Evolutionary conservation across 2,797 vertebrate species (phyloP).

Genomic region (Nannoperca australis): DNA sequence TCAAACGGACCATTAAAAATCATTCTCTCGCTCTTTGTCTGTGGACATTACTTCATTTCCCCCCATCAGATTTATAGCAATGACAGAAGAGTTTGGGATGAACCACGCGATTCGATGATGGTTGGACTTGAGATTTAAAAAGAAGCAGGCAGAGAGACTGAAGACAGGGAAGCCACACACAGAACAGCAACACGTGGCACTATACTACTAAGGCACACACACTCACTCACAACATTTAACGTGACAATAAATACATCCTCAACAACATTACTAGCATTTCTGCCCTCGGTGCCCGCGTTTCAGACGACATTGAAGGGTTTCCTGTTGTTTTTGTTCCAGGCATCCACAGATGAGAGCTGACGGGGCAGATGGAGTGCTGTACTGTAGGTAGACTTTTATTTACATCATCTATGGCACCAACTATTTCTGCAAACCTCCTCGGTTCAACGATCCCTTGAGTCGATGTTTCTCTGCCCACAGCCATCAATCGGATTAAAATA

Average conservation of each 20-base stretch:
- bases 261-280: conserved; percentile 55
- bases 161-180: conserved; percentile 50
- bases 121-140: conserved; percentile 30
- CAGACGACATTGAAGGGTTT: conserved; percentile 36
- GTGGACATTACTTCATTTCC: conserved; percentile 7
- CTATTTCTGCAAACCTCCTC: conserved; percentile 38
- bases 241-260: conserved; percentile 84
- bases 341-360: conserved; percentile 24
- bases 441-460: conserved; percentile 14
- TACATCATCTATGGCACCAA: conserved; percentile 72
- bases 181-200: conserved; percentile 74
- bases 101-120: conserved; percentile 14
- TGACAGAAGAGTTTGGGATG: conserved; percentile 14
- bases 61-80: conserved; percentile 1
- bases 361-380: conserved; percentile 29
- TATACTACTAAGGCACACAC: conserved; percentile 80
- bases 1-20: conserved; percentile 15
- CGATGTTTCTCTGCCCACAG: conserved; percentile 22
- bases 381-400: conserved; percentile 58
- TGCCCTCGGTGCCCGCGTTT: conserved; percentile 62
- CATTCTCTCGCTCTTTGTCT: not conserved
- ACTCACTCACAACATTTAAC: conserved; percentile 78
- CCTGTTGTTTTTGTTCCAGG: conserved; percentile 17
- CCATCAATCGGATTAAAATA: conserved; percentile 45
- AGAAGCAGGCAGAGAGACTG: conserved; percentile 37